Conservation (phyloP, 2,797 vertebrate genomes). For the Echiichthys vipera region DNA sequence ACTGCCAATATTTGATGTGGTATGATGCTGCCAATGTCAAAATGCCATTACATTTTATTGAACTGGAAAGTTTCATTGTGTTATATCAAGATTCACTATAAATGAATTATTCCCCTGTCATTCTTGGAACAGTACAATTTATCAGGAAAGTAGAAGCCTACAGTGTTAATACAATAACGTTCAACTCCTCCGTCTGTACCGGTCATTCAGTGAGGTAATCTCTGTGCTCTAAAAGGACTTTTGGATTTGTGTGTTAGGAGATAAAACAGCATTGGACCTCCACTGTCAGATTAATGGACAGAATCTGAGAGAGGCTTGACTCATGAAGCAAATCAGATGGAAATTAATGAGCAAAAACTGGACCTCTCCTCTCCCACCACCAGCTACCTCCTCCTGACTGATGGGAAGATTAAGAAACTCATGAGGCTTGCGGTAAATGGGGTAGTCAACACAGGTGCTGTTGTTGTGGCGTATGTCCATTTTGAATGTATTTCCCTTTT, state of each 20-base stretch:
- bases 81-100: constrained; percentile 24
- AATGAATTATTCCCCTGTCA: constrained; percentile 37
- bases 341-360: constrained; percentile 85
- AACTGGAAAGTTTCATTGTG: constrained; percentile 33
- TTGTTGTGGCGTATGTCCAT: neutral
- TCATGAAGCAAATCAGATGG: constrained; percentile 79
- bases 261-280: constrained; percentile 74
- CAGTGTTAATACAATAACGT: constrained; percentile 8
- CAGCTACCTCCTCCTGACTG: constrained; percentile 72
- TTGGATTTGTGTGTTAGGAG: constrained; percentile 22
- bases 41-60: constrained; percentile 31
- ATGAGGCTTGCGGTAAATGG: constrained; percentile 84
- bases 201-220: constrained; percentile 30
- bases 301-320: constrained; percentile 71
- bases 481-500: neutral
- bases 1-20: constrained; percentile 24
- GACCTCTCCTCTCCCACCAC: constrained; percentile 67
- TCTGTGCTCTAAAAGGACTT: constrained; percentile 32
- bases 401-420: constrained; percentile 85
- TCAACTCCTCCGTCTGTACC: neutral
- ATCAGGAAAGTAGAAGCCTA: constrained; percentile 9
- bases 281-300: constrained; percentile 80
- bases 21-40: constrained; percentile 15
- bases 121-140: constrained; percentile 15
- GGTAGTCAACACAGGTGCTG: constrained; percentile 45